Conservation (phyloP, 1,140 invertebrate species). For the Zaprionus taronus region DNA sequence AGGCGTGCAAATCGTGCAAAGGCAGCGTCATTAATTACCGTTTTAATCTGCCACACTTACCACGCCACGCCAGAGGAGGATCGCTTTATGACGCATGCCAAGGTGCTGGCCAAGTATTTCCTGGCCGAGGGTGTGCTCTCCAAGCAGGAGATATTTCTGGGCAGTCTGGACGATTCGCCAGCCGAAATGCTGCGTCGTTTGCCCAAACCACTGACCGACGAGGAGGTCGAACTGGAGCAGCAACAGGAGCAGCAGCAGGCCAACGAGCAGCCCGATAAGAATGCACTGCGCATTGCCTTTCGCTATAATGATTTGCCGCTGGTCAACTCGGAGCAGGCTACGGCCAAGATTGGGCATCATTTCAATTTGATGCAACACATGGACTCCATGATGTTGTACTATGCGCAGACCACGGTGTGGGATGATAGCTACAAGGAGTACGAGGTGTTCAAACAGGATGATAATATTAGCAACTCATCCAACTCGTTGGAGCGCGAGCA, state of each 20-base stretch:
- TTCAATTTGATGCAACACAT: conserved; percentile 92
- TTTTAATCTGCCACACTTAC: conserved; percentile 4
- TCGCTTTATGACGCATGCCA: conserved; percentile 89
- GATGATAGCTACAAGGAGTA: conserved; percentile 60
- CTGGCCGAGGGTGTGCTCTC: conserved; percentile 91
- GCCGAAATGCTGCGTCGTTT: conserved; percentile 86
- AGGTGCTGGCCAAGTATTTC: conserved; percentile 92
- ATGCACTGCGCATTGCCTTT: conserved; percentile 94
- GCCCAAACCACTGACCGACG: conserved; percentile 83
- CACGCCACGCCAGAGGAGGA: conserved; percentile 89
- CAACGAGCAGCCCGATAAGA: conserved; percentile 63
- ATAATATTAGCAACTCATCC: conserved; percentile 50
- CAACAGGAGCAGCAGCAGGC: conserved; percentile 44
- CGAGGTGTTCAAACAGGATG: conserved; percentile 53
- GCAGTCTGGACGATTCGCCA: conserved; percentile 89
- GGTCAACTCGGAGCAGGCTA: conserved; percentile 86
- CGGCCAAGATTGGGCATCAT: conserved; percentile 87
- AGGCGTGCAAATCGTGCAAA: conserved; percentile 1
- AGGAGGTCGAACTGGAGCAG: conserved; percentile 56
- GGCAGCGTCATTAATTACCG: conserved; percentile 21
- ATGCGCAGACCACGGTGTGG: conserved; percentile 85
- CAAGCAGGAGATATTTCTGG: conserved; percentile 89
- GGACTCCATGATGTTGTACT: conserved; percentile 86
- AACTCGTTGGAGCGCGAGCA: conserved; percentile 44
- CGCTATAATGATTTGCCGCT: conserved; percentile 91